phyloP scores from a whole-genome alignment of 2,888 invertebrate species.

The Yponomeuta cagnagella region DNA sequence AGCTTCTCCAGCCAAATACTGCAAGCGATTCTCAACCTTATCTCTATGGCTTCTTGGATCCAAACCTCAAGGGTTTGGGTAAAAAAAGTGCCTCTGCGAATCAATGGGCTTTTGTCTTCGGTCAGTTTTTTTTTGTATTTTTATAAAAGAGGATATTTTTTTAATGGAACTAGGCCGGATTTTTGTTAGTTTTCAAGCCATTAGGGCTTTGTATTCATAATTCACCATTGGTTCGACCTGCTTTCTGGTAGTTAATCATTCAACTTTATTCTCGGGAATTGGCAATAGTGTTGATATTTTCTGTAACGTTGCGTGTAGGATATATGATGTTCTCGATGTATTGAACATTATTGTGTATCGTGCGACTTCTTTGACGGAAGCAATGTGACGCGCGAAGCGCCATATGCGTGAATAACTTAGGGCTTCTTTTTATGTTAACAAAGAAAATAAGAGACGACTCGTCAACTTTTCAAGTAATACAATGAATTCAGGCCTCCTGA shows the following conservation, averaged over 20 bases:
- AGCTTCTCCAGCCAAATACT: neutral
- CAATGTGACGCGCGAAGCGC: neutral
- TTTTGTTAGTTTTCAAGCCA: neutral
- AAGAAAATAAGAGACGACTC: too few relatives aligned
- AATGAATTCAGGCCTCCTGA: too few relatives aligned
- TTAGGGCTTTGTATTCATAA: neutral
- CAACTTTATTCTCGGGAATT: neutral
- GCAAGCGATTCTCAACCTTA: neutral
- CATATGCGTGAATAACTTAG: neutral
- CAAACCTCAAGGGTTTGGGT: neutral
- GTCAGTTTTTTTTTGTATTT: neutral
- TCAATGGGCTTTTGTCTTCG: neutral
- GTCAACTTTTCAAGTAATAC: too few relatives aligned
- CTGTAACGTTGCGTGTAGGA: conserved; percentile 28
- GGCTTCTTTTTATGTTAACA: neutral
- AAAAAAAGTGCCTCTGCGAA: neutral
- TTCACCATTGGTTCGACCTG: neutral
- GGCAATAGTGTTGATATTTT: neutral
- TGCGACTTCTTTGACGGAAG: neutral
- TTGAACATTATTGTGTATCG: neutral
- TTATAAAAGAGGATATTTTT: neutral
- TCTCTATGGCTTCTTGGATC: neutral
- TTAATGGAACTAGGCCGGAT: neutral
- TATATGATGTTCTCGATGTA: conserved; percentile 15
- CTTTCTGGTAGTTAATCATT: neutral